Percentiles rank a stretch among this genome's conserved stretches.
Conservation (phyloP, 2,888 invertebrate genomes). For the Alsophila aescularia region DNA sequence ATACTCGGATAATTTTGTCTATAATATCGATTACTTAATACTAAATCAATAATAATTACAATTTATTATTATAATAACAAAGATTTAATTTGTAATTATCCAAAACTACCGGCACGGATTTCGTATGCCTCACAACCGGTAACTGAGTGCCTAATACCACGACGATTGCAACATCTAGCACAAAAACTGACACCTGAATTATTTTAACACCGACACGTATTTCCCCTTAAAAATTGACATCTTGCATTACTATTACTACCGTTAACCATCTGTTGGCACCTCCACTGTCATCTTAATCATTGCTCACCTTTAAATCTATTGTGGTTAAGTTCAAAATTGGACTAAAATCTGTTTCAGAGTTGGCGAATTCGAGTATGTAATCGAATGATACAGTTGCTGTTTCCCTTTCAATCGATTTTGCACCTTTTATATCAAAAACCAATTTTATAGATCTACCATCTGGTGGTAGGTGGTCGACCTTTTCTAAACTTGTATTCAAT, state of each 20-base stretch:
- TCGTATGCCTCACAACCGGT: conserved; percentile 27
- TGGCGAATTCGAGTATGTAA: conserved; percentile 42
- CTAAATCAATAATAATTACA: no score
- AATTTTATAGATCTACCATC: conserved; percentile 67
- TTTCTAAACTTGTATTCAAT: conserved; percentile 62
- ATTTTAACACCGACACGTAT: conserved; percentile 49
- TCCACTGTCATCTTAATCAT: conserved; percentile 10
- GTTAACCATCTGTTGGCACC: conserved; percentile 46
- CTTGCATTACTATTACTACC: conserved; percentile 58
- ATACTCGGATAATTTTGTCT: no score
- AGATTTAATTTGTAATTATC: neutral
- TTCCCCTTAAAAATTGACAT: conserved; percentile 46
- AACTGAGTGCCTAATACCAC: no score
- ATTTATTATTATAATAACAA: no score
- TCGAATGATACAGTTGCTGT: conserved; percentile 61
- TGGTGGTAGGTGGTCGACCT: conserved; percentile 65
- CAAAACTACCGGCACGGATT: conserved; percentile 15
- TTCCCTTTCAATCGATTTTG: conserved; percentile 67
- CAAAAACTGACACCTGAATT: conserved; percentile 43
- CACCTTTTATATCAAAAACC: conserved; percentile 68
- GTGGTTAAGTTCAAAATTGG: conserved; percentile 41
- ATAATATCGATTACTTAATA: no score
- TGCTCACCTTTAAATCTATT: conserved; percentile 25
- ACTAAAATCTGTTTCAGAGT: conserved; percentile 7
- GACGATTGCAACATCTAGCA: conserved; percentile 18